Evolutionary conservation across 2,888 invertebrate species (phyloP), one percentile per base, ranked within the genome.

Genomic region (Pachliopta kotzebuea): DNA sequence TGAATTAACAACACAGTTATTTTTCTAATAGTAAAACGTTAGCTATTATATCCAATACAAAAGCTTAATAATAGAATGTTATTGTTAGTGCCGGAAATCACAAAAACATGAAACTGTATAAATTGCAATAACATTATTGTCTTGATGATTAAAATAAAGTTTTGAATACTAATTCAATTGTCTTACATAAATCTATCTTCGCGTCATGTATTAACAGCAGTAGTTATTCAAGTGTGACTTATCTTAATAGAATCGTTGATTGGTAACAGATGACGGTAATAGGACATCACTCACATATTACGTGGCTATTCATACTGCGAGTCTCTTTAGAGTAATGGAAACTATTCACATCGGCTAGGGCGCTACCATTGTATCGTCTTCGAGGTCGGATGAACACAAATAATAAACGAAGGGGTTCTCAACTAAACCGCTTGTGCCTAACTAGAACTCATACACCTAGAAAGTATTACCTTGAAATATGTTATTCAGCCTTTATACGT

Each of bases 351-450:
- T 69, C 70, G 75, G 78, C 74, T 71, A 74, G 74, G 70, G 73
- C 68, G 65, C 72, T 18, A 24, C 42, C 69, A 76, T 79, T 78
- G 76, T 77, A 67, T 67, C 70, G 68, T 70, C 71, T 68, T 69
- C 70, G 64, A 67, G 75, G 68, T 73, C 74, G 67, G 69, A 69
- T 70, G 71, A 70, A 70, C 76, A 73, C 72, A 75, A 77, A 77
- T 76, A 80, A 81, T 79, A 79, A 81, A 82, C 79, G 75, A 69
- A 29, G 54, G 72, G 73, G 79, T 57, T 54, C 24, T 53, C 58
- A 20, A 53, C 42, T 55, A 60, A 54, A 21, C 60, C 62, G 26
- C 57, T 29, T 53, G 26, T 53, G 26, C 23, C 24, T 26, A 60
- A 53, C 17, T 60, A 56, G 11, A 57, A 53, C 52, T 31, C 26